Evolutionary conservation across 2,888 invertebrate species (phyloP).

Genomic region (Diadromus collaris): DNA sequence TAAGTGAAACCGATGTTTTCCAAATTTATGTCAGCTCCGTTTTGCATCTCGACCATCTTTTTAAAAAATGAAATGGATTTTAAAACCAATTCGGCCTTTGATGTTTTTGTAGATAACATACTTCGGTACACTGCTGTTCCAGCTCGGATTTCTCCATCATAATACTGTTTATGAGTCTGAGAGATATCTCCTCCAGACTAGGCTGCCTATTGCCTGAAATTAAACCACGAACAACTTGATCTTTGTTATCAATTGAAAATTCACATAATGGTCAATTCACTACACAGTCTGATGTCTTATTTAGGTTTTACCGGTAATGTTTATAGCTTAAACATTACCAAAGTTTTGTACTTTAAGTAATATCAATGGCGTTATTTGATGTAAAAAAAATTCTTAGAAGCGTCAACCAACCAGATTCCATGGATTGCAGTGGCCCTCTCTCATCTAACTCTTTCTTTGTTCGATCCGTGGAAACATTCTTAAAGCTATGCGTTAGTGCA

Average conservation of each 20-base stretch:
- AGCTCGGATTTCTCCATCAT: slow-evolving; percentile 86
- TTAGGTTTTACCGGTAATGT: not conserved
- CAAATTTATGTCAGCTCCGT: slow-evolving; percentile 82
- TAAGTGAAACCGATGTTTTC: slow-evolving; percentile 85
- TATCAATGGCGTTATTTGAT: not conserved
- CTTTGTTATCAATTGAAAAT: not conserved
- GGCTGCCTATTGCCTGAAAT: slow-evolving; percentile 76
- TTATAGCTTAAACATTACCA: not conserved
- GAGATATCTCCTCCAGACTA: slow-evolving; percentile 89
- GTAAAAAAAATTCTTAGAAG: not conserved
- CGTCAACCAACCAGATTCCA: slow-evolving; percentile 64
- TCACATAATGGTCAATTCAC: not conserved
- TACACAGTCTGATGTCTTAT: too few species aligned
- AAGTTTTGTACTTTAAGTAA: too few species aligned
- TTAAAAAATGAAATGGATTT: slow-evolving; percentile 6
- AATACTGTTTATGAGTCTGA: slow-evolving; percentile 86
- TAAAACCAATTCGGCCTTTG: not conserved
- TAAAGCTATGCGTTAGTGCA: slow-evolving; percentile 70
- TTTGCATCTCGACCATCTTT: slow-evolving; percentile 85
- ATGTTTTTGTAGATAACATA: slow-evolving; percentile 57
- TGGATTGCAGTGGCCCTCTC: slow-evolving; percentile 36
- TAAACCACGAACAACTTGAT: not conserved
- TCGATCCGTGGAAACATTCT: slow-evolving; percentile 62
- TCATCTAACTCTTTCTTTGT: slow-evolving; percentile 61
- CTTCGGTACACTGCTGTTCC: slow-evolving; percentile 84